Evolutionary conservation across 2,797 vertebrate species (phyloP), one percentile per base, ranked within the genome.

Genomic region (Chaetodon trifasciatus): DNA sequence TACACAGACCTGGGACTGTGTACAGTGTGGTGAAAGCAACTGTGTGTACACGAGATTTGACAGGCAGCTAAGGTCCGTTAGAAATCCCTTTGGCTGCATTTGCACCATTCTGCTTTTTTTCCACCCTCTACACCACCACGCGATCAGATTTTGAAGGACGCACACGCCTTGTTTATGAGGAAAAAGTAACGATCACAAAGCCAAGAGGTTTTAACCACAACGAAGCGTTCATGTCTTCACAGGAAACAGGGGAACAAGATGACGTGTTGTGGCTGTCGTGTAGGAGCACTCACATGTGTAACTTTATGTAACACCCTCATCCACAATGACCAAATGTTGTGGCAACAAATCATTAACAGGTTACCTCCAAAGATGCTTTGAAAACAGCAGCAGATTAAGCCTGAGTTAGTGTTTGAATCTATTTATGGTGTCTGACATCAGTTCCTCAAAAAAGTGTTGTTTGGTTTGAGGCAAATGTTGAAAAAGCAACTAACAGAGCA

Each of bases 41-140:
- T 82, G 77, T 80, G 85, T 90, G 85, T 84, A 89, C 86, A 91
- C 85, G 89, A 73, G 73, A 84, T 73, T 3, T 66, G 84, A 85
- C 71, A 44, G 86, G 74, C 67, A 74, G 80, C 82, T 55, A 46
- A 67, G 79, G 78, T 73, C 84, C 42, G 28, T 78, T 84, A 86
- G 1, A 82, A 88, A 86, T 70, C 74, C 50, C 35, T 61, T 50
- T 58, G 21, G 8, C 67, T 32, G 10, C 10, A 28, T 60, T 72
- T 17, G 62, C 66, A 63, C 52, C 61, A 21, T 11, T 35, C 39
- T n/a, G n/a, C 62, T 16, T 10, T 55, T 53, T 6, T 8, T 13
- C n/a, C 1, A 19, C 16, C 2, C 50, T 19, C 28, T 3, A 12
- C 44, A 1, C 55, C 11, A 24, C 23, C 19, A 44, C 28, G 52